Evolutionary conservation across 2,888 invertebrate genomes (phyloP), one percentile per base, ranked within the genome.

Genomic region (Sialis fuliginosa): DNA sequence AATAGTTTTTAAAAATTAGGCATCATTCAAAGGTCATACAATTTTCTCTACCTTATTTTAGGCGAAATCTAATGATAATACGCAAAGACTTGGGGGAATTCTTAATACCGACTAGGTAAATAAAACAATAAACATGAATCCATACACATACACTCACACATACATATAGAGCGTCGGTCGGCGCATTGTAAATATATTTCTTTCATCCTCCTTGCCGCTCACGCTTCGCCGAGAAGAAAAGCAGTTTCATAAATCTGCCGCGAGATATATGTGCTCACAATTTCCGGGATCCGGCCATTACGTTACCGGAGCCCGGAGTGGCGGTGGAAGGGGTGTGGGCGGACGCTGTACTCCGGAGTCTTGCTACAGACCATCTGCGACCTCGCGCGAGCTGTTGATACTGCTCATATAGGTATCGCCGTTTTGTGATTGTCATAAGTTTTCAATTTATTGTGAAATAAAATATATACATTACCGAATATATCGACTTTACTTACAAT

Each of bases 241-340:
- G 81, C 80, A 80, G 81, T 83, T 83, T 83, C 82, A 83, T 83
- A 83, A 83, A 83, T 83, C 83, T 82, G 81, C 80, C 74, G 72
- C 74, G 77, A 82, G 81, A 83, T 83, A 82, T 82, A 82, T 81
- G 81, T 79, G 81, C 79, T 81, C 81, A 81, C 81, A 82, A 82
- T 82, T 82, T 82, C 82, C 82, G 79, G 81, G 81, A 81, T 81
- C 81, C 81, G 81, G 81, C 82, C 82, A 81, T 82, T 82, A 82
- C 65, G 65, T 63, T 64, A 60, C 62, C 60, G 58, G 56, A 62
- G 46, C 58, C 60, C 58, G 56, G 57, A 56, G 55, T 55, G 22
- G 22, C 22, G 22, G 22, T 22, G 22, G 22, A 2, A 22, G 35
- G 46, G 45, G 46, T 47, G 53, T 54, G 32, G 39, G 44, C 49